A percentile compares a stretch with the other conserved stretches of the same genome.
These are phyloP conservation scores for Acanthornis magna DNA, from an alignment of 2,797 vertebrate genomes.

Conservation along the genomic window DNA sequence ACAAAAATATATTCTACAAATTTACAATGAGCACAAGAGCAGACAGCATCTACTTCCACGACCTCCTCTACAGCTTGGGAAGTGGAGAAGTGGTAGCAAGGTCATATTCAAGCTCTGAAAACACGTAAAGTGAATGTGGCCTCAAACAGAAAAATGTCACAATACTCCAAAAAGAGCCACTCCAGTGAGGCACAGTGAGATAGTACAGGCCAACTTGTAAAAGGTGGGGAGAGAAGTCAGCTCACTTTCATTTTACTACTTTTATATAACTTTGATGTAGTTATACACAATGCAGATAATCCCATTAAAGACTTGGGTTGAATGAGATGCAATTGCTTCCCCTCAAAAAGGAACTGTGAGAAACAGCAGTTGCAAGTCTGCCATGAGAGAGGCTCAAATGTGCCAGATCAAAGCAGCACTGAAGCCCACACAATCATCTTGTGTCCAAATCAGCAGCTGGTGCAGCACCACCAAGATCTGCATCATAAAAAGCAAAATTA, in stretches of 20 bases:
- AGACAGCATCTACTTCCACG: not conserved
- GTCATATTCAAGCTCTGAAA: not conserved
- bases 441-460: not conserved
- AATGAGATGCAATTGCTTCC: not conserved
- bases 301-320: not conserved
- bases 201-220: not conserved
- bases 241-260: not conserved
- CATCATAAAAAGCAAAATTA: slow-evolving; percentile 63
- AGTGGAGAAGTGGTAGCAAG: not conserved
- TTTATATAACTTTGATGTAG: not conserved
- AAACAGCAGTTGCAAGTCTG: not conserved
- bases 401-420: not conserved
- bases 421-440: not conserved
- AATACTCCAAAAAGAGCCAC: not conserved
- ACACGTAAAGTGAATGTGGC: not conserved
- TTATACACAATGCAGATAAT: not conserved
- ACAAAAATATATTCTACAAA: not conserved
- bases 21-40: not conserved
- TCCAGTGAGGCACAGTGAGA: not conserved
- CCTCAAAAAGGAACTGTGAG: not conserved
- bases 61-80: not conserved
- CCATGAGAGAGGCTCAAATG: not conserved
- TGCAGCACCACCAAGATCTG: not conserved
- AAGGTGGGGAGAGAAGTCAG: not conserved
- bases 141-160: not conserved